These are phyloP conservation scores for Penelope pileata DNA, from an alignment of 2,113 vertebrate genomes.

Conservation along the genomic window DNA sequence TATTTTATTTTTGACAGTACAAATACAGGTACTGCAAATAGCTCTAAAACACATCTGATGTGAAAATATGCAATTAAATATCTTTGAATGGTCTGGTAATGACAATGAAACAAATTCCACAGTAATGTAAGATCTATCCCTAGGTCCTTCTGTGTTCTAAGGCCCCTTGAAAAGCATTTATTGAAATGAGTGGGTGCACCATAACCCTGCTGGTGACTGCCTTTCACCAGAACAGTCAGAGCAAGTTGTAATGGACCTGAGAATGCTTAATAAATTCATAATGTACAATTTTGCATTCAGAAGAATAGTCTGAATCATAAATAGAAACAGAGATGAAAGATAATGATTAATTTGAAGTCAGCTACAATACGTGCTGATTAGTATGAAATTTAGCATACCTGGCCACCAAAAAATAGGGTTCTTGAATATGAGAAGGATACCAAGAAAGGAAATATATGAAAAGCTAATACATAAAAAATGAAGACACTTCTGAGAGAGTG, in stretches of 20 bases:
- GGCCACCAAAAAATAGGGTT: not conserved
- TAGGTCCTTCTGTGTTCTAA: not conserved
- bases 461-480: not conserved
- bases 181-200: not conserved
- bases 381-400: not conserved
- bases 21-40: slow-evolving; percentile 16
- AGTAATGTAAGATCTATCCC: not conserved
- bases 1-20: slow-evolving; percentile 30
- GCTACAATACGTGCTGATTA: not conserved
- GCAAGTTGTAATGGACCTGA: not conserved
- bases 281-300: not conserved
- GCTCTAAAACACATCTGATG: slow-evolving; percentile 5
- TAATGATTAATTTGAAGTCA: not conserved
- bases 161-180: not conserved
- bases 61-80: slow-evolving; percentile 22
- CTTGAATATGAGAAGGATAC: not conserved
- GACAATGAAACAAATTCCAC: not conserved
- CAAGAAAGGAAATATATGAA: not conserved
- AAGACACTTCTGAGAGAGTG: not conserved
- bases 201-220: not conserved
- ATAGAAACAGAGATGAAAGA: not conserved
- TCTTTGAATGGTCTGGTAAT: not conserved
- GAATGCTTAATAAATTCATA: not conserved
- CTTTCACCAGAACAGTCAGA: not conserved
- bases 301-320: not conserved